These are phyloP conservation scores for Odontophorus gujanensis DNA, from an alignment of 2,113 vertebrate genomes.

Conservation along the genomic window DNA sequence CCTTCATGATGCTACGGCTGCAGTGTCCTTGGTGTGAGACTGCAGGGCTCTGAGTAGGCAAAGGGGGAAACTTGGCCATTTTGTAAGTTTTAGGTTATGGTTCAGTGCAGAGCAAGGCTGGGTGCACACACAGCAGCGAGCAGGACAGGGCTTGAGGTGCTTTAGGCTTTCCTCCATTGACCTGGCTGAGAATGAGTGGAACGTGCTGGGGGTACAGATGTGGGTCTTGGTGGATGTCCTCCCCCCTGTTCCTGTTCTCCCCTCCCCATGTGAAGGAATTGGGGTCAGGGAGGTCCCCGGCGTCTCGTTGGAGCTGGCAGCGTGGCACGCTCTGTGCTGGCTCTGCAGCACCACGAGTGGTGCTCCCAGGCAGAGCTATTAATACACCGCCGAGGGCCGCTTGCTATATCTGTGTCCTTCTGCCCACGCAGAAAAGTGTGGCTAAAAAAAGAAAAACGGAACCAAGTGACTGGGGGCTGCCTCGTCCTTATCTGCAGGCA, in stretches of 20 bases:
- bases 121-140: neutral
- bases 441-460: conserved; percentile 56
- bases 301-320: conserved; percentile 26
- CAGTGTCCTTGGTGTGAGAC: neutral
- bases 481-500: conserved; percentile 44
- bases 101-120: neutral
- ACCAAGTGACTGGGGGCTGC: conserved; percentile 47
- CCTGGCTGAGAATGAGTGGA: fast-evolving
- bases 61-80: neutral
- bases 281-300: conserved; percentile 69
- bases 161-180: neutral
- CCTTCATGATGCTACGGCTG: neutral
- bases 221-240: neutral
- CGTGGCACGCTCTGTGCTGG: conserved; percentile 2
- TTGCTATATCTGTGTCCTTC: conserved; percentile 17
- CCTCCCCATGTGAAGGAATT: conserved; percentile 62
- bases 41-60: fast-evolving
- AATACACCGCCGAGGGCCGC: conserved; percentile 43
- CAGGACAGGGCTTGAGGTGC: neutral
- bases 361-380: conserved; percentile 31
- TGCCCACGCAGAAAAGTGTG: conserved; percentile 23
- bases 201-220: neutral
- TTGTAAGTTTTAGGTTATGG: fast-evolving
- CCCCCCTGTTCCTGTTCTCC: neutral
- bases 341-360: conserved; percentile 22